Evolutionary conservation across 2,888 invertebrate species (phyloP), one percentile per base, ranked within the genome.

Genomic region (Criorhina ranunculi): DNA sequence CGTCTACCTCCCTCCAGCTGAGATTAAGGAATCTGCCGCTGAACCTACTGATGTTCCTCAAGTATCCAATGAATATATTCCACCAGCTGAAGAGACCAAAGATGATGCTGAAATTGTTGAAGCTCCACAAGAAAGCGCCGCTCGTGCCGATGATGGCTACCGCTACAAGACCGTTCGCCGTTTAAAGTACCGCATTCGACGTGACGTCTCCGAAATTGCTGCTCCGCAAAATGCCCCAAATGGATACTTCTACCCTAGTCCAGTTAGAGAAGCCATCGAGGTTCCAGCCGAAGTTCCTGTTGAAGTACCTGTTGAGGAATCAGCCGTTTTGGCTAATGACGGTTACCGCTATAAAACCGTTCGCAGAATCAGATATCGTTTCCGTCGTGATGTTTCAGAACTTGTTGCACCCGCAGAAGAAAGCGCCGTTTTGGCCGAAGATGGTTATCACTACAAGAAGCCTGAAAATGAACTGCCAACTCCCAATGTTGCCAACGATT

Each of bases 401-500:
- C 11, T 73, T 8, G 62, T 55, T 42, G 51, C 62, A 0, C 72
- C 57, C 5, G 67, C 9, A 6, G 62, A 76, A 15, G 69, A 77
- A 19, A 79, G 87, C 0, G 88, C 88, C 4, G 87, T 88, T 2
- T 60, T 89, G 8, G 69, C 88, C 37, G 89, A 88, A 24, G 90
- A 90, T 86, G 89, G 90, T 11, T 89, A 89, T 53, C 89, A 89
- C 69, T 89, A 90, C 75, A 89, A 90, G 66, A 88, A 88, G 73
- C 90, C 90, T 4, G 66, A 35, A 3, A 72, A 57, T 11, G 87
- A 86, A 81, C 64, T 82, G 86, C 87, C 89, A 15, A 0, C 35
- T 19, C 73, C 88, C 5, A 83, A 78, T 59, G 86, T 88, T 31
- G 49, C 55, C 31, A 40, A 35, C 5, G 70, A 64, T 33, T 55